Conservation (phyloP, 1,140 invertebrate genomes). For the Phortica variegata region DNA sequence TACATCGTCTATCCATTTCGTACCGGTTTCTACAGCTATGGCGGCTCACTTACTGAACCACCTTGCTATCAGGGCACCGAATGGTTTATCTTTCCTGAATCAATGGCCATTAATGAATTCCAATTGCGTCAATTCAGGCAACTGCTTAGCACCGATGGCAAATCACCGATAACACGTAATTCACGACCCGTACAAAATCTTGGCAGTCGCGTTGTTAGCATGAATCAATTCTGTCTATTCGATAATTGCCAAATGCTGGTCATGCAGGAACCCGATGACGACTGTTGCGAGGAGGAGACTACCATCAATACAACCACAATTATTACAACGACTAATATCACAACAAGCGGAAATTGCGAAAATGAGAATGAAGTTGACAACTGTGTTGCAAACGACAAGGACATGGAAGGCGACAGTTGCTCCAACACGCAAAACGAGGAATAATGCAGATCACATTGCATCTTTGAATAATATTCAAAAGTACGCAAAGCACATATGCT, state of each 20-base stretch:
- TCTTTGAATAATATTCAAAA: no score
- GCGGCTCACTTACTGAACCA: slow-evolving; percentile 80
- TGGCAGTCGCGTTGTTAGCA: slow-evolving; percentile 42
- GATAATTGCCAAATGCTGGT: slow-evolving; percentile 24
- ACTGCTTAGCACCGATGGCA: slow-evolving; percentile 50
- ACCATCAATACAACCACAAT: slow-evolving; percentile 15
- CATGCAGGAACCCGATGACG: neutral
- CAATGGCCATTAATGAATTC: slow-evolving; percentile 66
- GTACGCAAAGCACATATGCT: no score
- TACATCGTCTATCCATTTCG: slow-evolving; percentile 60
- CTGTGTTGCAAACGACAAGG: neutral
- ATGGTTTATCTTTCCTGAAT: slow-evolving; percentile 81
- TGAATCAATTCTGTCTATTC: slow-evolving; percentile 45
- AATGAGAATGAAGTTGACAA: no score
- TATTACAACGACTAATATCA: slow-evolving; percentile 10
- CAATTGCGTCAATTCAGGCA: slow-evolving; percentile 59
- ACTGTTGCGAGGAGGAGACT: slow-evolving; percentile 12
- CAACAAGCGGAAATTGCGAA: neutral
- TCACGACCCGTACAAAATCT: slow-evolving; percentile 59
- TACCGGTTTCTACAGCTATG: slow-evolving; percentile 70
- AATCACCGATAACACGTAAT: slow-evolving; percentile 55
- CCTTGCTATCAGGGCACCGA: slow-evolving; percentile 80
- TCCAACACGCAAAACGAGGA: no score
- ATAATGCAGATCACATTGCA: no score
- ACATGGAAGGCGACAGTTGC: neutral